These are phyloP conservation scores for Sus scrofa DNA, from an alignment of 2,113 vertebrate species.

Conservation along the genomic window DNA sequence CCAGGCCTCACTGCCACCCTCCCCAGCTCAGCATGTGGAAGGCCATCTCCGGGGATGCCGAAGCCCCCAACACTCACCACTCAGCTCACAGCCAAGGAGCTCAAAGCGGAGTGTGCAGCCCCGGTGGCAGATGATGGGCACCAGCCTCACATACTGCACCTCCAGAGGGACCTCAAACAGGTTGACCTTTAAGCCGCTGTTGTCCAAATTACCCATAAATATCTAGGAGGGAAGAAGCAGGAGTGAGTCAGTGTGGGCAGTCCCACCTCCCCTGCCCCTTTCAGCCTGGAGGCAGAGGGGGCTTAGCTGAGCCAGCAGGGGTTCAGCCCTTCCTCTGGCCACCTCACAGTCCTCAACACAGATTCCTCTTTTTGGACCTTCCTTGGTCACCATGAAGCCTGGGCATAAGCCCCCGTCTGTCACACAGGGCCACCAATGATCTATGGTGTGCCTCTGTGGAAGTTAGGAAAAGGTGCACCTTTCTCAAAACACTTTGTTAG, in stretches of 20 bases:
- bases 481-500: not conserved
- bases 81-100: constrained; percentile 96
- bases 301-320: not conserved
- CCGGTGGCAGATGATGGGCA: constrained; percentile 91
- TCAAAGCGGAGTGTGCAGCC: constrained; percentile 97
- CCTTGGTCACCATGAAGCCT: not conserved
- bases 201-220: constrained; percentile 93
- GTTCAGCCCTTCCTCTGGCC: not conserved
- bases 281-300: not conserved
- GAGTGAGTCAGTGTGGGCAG: accelerated
- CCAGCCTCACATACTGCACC: constrained; percentile 93
- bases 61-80: constrained; percentile 88
- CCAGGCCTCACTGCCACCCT: not conserved
- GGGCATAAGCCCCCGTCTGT: not conserved
- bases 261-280: not conserved
- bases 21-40: accelerated
- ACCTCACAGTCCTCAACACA: not conserved
- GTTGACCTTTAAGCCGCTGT: constrained; percentile 90
- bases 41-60: accelerated
- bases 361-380: not conserved
- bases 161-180: constrained; percentile 92
- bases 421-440: not conserved
- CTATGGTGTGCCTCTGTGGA: not conserved
- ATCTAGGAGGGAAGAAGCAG: constrained; percentile 85
- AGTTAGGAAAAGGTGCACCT: not conserved